Conservation (phyloP, 64 coral and sea anemone species). For the Orbicella faveolata region DNA sequence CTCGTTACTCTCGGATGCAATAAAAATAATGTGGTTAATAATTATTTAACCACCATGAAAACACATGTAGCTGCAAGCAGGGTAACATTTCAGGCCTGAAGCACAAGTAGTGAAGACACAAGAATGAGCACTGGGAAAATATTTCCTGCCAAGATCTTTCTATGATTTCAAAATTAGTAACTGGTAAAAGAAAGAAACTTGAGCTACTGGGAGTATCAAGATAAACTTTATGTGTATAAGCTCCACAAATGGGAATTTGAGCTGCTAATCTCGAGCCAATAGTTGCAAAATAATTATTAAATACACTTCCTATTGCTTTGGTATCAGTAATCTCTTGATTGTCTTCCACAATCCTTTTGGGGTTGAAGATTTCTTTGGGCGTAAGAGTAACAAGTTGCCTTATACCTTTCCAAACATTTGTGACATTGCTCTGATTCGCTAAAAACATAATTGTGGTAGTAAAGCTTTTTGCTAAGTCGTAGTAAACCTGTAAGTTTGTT, state of each 20-base stretch:
- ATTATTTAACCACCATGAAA: too few relatives aligned
- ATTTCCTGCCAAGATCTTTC: too few relatives aligned
- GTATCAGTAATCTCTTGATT: neutral
- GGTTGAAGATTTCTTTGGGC: neutral
- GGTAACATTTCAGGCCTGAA: too few relatives aligned
- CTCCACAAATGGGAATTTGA: neutral
- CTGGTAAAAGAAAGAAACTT: constrained; percentile 8
- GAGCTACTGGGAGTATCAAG: neutral
- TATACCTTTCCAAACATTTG: constrained; percentile 5
- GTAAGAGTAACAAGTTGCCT: neutral
- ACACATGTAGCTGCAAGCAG: too few relatives aligned
- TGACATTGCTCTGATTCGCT: constrained; percentile 8
- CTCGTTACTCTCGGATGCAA: too few relatives aligned
- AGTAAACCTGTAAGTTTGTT: too few relatives aligned
- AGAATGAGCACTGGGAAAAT: too few relatives aligned
- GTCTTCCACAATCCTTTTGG: neutral
- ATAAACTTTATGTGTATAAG: neutral
- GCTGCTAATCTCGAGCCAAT: neutral
- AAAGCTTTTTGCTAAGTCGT: constrained; percentile 3
- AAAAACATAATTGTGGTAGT: neutral
- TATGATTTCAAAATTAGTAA: constrained; percentile 9
- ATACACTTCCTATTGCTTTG: constrained; percentile 1
- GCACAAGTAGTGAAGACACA: too few relatives aligned
- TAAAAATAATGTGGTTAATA: too few relatives aligned
- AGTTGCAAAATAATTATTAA: constrained; percentile 7